Evolutionary conservation across 2,888 invertebrate species (phyloP).

Genomic region (Luperina nickerlii): DNA sequence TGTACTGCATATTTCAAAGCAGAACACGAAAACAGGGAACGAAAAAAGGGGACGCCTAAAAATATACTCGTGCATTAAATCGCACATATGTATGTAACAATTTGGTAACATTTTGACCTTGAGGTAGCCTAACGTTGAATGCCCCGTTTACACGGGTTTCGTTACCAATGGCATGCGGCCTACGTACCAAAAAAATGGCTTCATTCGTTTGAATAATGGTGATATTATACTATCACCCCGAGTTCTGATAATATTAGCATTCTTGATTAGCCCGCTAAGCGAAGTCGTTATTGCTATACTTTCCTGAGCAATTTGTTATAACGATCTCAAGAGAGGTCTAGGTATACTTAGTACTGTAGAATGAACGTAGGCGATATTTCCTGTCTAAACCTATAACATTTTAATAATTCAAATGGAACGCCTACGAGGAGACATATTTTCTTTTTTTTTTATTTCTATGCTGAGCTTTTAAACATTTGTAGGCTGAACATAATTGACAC

Average conservation of each 20-base stretch:
- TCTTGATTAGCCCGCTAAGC: conserved; percentile 39
- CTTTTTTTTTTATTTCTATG: background rate
- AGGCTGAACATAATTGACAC: conserved; percentile 7
- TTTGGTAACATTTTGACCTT: background rate
- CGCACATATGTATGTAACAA: background rate
- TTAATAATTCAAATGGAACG: conserved; percentile 23
- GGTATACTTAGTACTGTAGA: conserved; percentile 7
- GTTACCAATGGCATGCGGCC: no score
- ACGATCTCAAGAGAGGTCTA: conserved; percentile 22
- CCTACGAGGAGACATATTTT: background rate
- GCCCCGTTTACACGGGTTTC: background rate
- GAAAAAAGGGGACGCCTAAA: conserved; percentile 8
- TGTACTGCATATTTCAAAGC: conserved; percentile 18
- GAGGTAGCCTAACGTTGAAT: background rate
- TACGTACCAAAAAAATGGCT: conserved; percentile 17
- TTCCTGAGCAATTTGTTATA: conserved; percentile 28
- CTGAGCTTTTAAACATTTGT: conserved; percentile 31
- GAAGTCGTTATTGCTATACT: conserved; percentile 27
- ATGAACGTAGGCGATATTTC: conserved; percentile 17
- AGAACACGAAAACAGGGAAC: background rate
- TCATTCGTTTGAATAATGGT: conserved; percentile 33
- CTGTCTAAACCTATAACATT: conserved; percentile 3
- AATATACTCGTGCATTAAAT: conserved; percentile 6
- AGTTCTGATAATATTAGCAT: conserved; percentile 39
- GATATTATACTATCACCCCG: conserved; percentile 27